Conservation (phyloP, 2,113 vertebrate species). For the Microcebus ravelobensis region DNA sequence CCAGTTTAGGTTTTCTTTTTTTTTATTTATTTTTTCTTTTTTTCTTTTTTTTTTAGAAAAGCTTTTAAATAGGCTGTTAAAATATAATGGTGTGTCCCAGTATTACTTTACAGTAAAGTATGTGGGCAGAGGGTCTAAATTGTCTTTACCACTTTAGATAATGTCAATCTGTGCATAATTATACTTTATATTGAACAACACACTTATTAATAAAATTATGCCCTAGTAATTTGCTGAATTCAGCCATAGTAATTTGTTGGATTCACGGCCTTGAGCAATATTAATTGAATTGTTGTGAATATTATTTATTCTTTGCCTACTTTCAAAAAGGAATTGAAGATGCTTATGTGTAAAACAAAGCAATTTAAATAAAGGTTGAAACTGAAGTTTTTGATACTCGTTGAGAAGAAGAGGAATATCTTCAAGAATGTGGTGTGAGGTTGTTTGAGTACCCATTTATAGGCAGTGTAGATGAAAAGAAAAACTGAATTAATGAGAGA, state of each 20-base stretch:
- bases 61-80: constrained; percentile 6
- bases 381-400: not conserved
- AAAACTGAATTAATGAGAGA: not conserved
- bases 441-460: not conserved
- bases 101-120: not conserved
- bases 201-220: constrained; percentile 2
- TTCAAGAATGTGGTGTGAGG: not conserved
- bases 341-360: not conserved
- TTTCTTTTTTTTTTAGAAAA: no score
- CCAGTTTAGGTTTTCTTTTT: no score
- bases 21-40: no score
- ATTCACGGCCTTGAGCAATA: not conserved
- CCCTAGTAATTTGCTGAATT: not conserved
- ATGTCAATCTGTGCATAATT: not conserved
- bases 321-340: constrained; percentile 6
- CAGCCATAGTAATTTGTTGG: not conserved
- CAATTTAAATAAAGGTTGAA: constrained; percentile 4
- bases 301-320: not conserved
- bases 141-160: not conserved
- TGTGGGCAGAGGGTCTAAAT: not conserved
- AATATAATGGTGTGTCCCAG: not conserved
- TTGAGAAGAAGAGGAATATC: not conserved
- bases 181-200: not conserved
- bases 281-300: constrained; percentile 3
- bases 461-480: not conserved